These are phyloP conservation scores for Sinocyclocheilus rhinocerous DNA, from an alignment of 2,113 vertebrate genomes.

Conservation along the genomic window DNA sequence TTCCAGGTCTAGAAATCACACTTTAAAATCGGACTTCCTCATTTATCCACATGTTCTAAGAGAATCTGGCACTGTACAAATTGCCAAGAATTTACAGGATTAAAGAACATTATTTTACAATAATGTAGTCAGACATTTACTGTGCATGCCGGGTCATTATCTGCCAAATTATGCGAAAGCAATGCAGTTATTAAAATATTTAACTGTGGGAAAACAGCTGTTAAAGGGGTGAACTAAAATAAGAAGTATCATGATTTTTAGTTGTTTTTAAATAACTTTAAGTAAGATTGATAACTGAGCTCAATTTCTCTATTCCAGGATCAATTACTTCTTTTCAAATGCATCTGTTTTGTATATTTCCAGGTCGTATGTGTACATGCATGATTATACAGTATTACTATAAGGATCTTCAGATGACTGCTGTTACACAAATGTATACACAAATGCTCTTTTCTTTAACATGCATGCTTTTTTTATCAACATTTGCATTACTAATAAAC, in stretches of 20 bases:
- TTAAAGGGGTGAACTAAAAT: neutral
- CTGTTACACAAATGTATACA: neutral
- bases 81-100: neutral
- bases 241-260: neutral
- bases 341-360: neutral
- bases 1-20: too few species aligned
- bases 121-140: too few species aligned
- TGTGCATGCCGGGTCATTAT: too few species aligned
- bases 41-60: neutral
- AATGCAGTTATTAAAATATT: neutral
- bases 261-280: neutral
- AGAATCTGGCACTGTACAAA: neutral
- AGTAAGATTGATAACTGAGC: neutral
- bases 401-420: neutral
- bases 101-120: too few species aligned
- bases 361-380: neutral
- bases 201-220: neutral
- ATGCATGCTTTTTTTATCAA: neutral
- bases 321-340: neutral
- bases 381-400: neutral
- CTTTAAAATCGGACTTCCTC: too few species aligned
- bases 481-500: neutral
- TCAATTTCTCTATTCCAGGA: neutral
- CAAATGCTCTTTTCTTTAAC: neutral
- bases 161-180: neutral